Evolutionary conservation across 2,797 vertebrate species (phyloP).

Genomic region (Mormyrops attenuatus): DNA sequence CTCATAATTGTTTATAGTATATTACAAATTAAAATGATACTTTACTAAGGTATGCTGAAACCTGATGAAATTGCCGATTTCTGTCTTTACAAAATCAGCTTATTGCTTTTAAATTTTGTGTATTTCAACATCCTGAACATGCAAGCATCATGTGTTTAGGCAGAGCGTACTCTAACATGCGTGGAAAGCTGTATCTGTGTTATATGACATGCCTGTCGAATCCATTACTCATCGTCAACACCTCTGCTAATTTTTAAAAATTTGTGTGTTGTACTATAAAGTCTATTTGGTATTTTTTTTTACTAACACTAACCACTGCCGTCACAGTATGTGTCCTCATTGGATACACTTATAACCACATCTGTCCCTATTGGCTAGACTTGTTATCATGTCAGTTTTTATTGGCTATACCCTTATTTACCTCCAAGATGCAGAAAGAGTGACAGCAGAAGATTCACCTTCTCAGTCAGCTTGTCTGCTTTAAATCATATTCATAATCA

Average conservation of each 20-base stretch:
- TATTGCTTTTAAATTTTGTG: background rate
- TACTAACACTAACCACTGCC: background rate
- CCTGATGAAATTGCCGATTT: background rate
- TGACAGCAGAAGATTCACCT: background rate
- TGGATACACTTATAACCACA: background rate
- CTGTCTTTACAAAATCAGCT: background rate
- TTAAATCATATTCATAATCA: background rate
- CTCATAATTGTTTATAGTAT: background rate
- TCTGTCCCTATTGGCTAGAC: background rate
- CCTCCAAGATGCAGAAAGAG: background rate
- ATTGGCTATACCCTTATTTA: background rate
- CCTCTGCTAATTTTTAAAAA: background rate
- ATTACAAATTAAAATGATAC: background rate
- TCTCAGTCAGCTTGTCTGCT: background rate
- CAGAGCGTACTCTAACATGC: background rate
- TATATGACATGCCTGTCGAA: background rate
- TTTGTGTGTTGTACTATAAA: background rate
- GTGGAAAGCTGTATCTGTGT: background rate
- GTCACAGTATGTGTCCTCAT: background rate
- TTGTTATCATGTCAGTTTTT: background rate
- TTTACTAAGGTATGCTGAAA: background rate
- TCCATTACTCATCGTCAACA: background rate
- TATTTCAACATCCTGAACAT: background rate
- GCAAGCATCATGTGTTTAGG: background rate
- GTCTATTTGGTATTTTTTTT: background rate